Evolutionary conservation across 2,113 vertebrate species (phyloP).

Genomic region (Prionailurus viverrinus): DNA sequence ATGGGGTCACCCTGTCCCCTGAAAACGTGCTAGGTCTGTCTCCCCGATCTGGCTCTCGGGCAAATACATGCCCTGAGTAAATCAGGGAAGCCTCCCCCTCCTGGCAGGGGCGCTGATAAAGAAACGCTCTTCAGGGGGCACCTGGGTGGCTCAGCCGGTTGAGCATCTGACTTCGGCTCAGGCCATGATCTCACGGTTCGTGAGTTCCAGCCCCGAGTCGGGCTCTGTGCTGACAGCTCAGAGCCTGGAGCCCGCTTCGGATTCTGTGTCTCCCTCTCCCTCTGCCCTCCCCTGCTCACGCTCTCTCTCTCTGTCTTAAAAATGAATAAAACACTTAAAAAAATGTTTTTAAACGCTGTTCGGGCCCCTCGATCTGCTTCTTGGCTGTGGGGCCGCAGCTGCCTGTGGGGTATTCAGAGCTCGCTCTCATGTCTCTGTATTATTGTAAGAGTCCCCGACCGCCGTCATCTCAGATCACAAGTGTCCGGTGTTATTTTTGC

Average conservation of each 20-base stretch:
- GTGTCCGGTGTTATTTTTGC: neutral
- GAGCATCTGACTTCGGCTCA: too few species aligned
- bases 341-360: neutral
- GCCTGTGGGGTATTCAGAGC: rapidly evolving
- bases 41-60: neutral
- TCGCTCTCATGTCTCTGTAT: neutral
- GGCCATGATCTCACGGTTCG: too few species aligned
- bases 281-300: too few species aligned
- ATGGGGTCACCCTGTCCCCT: neutral
- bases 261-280: too few species aligned
- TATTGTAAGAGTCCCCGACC: rapidly evolving
- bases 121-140: neutral
- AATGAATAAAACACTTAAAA: too few species aligned
- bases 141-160: too few species aligned
- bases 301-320: too few species aligned
- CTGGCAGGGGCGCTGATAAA: neutral
- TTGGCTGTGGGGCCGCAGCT: neutral
- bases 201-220: too few species aligned
- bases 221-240: too few species aligned
- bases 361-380: neutral
- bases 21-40: neutral
- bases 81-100: neutral
- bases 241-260: too few species aligned
- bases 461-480: too few species aligned
- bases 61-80: neutral